Percentiles rank a stretch among this genome's conserved stretches.
Evolutionary conservation across 1,140 invertebrate genomes (phyloP).

Genomic region (Megathymus violae): DNA sequence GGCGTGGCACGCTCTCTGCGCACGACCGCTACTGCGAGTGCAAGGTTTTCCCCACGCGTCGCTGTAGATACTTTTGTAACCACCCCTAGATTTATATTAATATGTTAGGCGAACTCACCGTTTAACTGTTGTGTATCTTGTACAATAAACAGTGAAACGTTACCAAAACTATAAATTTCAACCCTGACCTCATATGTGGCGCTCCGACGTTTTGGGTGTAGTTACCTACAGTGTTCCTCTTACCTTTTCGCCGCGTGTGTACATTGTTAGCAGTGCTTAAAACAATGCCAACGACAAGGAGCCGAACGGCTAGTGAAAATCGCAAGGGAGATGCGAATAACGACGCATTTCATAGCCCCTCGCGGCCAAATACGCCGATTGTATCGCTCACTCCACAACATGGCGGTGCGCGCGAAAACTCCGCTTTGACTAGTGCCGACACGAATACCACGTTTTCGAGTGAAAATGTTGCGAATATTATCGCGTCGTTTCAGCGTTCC

Average conservation of each 20-base stretch:
- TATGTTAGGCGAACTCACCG: too few relatives aligned
- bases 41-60: too few relatives aligned
- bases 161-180: too few relatives aligned
- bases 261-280: not conserved
- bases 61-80: too few relatives aligned
- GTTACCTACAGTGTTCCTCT: not conserved
- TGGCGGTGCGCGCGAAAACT: too few relatives aligned
- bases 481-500: not conserved
- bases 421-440: too few relatives aligned
- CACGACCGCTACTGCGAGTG: too few relatives aligned
- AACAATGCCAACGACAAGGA: not conserved
- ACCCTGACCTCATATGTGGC: not conserved
- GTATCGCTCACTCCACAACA: not conserved
- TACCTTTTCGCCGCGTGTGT: not conserved
- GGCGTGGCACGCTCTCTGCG: too few relatives aligned
- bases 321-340: not conserved
- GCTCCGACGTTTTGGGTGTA: not conserved
- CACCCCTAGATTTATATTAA: not conserved
- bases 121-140: too few relatives aligned
- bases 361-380: not conserved
- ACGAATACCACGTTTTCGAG: not conserved
- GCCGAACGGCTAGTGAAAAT: not conserved
- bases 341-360: not conserved
- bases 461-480: not conserved
- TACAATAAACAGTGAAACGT: too few relatives aligned